Evolutionary conservation across 2,797 vertebrate species (phyloP), one percentile per base, ranked within the genome.

Genomic region (Hephaestus fuliginosus): DNA sequence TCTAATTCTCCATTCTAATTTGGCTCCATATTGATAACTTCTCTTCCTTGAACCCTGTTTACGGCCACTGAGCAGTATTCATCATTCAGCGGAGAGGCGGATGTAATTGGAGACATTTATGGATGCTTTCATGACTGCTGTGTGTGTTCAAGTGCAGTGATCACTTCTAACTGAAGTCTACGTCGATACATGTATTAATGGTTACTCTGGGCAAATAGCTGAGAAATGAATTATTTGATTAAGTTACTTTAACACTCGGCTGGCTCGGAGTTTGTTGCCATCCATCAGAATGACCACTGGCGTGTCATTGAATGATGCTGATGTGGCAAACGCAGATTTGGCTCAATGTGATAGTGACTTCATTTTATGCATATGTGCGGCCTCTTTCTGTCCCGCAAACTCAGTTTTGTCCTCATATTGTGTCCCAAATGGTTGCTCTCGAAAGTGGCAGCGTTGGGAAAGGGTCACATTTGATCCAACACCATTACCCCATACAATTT

Each of bases 1-100:
- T 93, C 87, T 84, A 86, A 92, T 91, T 90, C 82, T 73, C 95
- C 91, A 94, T 95, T 95, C 81, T 91, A 87, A 94, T 95, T 95
- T 92, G 78, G 73, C 85, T 66, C 69, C n/a, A 53, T 90, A 93
- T 91, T 91, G 94, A 95, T 93, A 95, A 90, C 88, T 74, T 85
- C 83, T 87, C 71, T 83, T 44, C 49, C 81, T 22, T 8, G 39
- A 82, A 86, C 8, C 66, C 56, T 25, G 25, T 86, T 76, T 66
- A 36, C 58, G 60, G 70, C 53, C 63, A 71, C 7, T 72, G 77
- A 87, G 81, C 65, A 17, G 70, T 46, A 88, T 85, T 70, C 65
- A 90, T 88, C 83, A 86, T 79, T 75, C 85, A 66, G 49, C 61
- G 22, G 57, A 72, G 8, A 70, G 49, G 71, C 15, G 43, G 73